These are phyloP conservation scores for Caenorhabditis wallacei DNA, from an alignment of 2,888 invertebrate genomes.

Conservation along the genomic window DNA sequence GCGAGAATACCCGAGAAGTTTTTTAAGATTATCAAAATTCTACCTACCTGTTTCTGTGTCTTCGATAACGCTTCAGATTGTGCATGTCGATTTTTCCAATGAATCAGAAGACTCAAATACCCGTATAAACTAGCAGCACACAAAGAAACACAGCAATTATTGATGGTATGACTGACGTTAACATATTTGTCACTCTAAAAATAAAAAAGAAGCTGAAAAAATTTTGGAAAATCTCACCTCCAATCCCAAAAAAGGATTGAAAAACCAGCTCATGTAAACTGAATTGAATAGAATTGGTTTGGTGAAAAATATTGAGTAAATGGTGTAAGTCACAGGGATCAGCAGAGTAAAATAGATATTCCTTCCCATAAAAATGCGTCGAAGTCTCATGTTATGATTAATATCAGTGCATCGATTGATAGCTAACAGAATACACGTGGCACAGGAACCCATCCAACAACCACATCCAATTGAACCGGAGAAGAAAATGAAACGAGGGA, in stretches of 20 bases:
- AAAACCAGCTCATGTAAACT: conserved; percentile 63
- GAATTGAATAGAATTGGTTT: conserved; percentile 56
- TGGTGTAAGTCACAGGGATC: conserved; percentile 34
- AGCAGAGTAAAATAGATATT: conserved; percentile 45
- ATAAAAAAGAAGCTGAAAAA: not conserved
- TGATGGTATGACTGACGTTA: conserved; percentile 62
- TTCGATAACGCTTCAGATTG: conserved; percentile 52
- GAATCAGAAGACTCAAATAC: conserved; percentile 47
- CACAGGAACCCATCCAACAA: conserved; percentile 65
- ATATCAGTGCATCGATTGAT: conserved; percentile 61
- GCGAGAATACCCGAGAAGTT: too few species aligned
- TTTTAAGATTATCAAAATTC: not conserved
- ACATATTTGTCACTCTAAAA: conserved; percentile 45
- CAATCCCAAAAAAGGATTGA: conserved; percentile 49
- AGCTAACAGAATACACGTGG: conserved; percentile 56
- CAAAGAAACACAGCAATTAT: conserved; percentile 66
- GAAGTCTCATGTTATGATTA: conserved; percentile 39
- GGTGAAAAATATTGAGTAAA: conserved; percentile 46
- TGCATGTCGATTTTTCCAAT: conserved; percentile 43
- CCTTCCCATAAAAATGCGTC: conserved; percentile 48
- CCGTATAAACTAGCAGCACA: conserved; percentile 62
- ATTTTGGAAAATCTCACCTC: conserved; percentile 21
- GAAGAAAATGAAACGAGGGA: conserved; percentile 45
- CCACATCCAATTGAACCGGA: conserved; percentile 38
- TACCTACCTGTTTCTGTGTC: conserved; percentile 51